Evolutionary conservation across 2,113 vertebrate genomes (phyloP).

Genomic region (Hippocampus mohnikei): DNA sequence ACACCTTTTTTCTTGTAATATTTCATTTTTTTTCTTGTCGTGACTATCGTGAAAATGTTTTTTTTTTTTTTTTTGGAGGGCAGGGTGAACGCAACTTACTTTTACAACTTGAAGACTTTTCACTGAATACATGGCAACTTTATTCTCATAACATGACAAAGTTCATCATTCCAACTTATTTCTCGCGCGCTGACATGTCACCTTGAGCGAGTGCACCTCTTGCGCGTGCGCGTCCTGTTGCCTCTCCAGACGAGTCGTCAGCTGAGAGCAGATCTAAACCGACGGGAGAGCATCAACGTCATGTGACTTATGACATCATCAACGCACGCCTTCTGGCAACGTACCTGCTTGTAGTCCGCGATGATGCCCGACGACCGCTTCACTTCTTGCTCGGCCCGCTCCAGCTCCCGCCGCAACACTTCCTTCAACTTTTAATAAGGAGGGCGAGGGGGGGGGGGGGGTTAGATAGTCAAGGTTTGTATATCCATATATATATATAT

Average conservation of each 20-base stretch:
- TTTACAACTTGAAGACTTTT: no score
- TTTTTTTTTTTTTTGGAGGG: no score
- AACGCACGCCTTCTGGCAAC: not conserved
- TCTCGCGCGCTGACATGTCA: constrained; percentile 33
- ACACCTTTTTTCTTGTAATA: no score
- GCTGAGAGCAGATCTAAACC: constrained; percentile 88
- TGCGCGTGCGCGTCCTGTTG: constrained; percentile 82
- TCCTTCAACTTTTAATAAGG: constrained; percentile 79
- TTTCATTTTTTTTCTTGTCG: not conserved
- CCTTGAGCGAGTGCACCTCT: constrained; percentile 83
- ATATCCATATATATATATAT: no score
- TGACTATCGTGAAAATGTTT: no score
- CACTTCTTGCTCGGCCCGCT: constrained; percentile 85
- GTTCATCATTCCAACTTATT: no score
- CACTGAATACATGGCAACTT: no score
- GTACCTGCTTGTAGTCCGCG: constrained; percentile 90
- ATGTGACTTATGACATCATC: not conserved
- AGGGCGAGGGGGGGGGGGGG: no score
- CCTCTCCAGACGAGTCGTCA: constrained; percentile 84
- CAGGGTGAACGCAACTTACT: no score
- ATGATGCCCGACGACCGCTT: constrained; percentile 87
- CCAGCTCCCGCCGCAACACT: constrained; percentile 84
- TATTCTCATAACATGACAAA: no score
- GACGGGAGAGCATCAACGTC: constrained; percentile 15
- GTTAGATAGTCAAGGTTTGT: no score